Conservation (phyloP, 2,888 invertebrate genomes). For the Agonopterix alstromeriana region DNA sequence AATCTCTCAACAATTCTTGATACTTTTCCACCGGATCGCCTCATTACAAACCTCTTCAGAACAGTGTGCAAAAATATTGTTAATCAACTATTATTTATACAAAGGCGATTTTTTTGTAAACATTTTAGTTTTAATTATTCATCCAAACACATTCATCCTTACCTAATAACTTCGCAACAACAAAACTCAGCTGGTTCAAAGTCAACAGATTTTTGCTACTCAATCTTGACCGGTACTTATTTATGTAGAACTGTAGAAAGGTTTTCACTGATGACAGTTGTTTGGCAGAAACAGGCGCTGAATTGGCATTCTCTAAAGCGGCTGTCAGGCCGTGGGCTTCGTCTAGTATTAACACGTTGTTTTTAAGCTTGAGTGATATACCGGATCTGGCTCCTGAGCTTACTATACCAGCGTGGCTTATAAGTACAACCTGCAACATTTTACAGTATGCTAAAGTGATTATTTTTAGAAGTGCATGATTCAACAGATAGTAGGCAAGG, state of each 20-base stretch:
- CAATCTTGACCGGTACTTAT: slow-evolving; percentile 83
- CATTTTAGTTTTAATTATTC: not conserved
- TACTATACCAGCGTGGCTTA: slow-evolving; percentile 66
- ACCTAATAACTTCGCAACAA: slow-evolving; percentile 81
- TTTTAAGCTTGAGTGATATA: slow-evolving; percentile 69
- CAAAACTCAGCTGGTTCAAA: slow-evolving; percentile 88
- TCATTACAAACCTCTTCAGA: too few species aligned
- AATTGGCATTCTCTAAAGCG: slow-evolving; percentile 91
- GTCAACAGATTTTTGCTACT: slow-evolving; percentile 87
- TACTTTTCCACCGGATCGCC: too few species aligned
- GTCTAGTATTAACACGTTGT: slow-evolving; percentile 91
- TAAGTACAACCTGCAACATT: slow-evolving; percentile 47
- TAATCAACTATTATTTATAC: too few species aligned
- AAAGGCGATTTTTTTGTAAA: too few species aligned
- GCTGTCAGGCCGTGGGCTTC: slow-evolving; percentile 98
- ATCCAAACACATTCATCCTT: slow-evolving; percentile 16
- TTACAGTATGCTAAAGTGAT: too few species aligned
- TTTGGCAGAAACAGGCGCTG: slow-evolving; percentile 81
- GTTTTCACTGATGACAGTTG: slow-evolving; percentile 80
- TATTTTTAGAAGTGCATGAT: too few species aligned
- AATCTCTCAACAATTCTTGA: too few species aligned
- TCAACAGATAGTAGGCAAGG: too few species aligned
- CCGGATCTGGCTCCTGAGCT: slow-evolving; percentile 60
- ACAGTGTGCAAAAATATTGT: too few species aligned
- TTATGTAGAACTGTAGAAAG: slow-evolving; percentile 83